These are phyloP conservation scores for Rhodophaea formosa DNA, from an alignment of 2,888 invertebrate genomes.

Conservation along the genomic window DNA sequence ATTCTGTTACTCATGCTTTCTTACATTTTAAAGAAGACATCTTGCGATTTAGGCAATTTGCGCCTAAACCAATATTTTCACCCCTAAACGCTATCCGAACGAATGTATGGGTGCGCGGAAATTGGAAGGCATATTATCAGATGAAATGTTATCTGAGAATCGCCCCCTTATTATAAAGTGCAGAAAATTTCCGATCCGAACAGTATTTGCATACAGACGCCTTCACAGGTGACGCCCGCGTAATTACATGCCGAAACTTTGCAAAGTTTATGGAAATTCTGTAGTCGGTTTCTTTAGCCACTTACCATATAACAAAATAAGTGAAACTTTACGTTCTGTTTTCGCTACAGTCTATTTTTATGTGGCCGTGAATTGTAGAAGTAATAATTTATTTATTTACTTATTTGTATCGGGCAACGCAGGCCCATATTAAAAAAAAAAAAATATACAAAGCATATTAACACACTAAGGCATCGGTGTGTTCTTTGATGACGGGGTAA, in stretches of 20 bases:
- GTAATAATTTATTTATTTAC: neutral
- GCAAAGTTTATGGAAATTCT: conserved; percentile 66
- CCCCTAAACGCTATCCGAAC: conserved; percentile 71
- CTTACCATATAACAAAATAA: conserved; percentile 30
- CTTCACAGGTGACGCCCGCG: conserved; percentile 72
- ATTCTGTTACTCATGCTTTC: too few relatives aligned
- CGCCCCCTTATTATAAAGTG: conserved; percentile 68
- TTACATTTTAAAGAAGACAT: too few relatives aligned
- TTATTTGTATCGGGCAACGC: too few relatives aligned
- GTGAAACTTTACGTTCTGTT: conserved; percentile 2
- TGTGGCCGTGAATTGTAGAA: neutral
- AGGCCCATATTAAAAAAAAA: too few relatives aligned
- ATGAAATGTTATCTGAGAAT: conserved; percentile 61
- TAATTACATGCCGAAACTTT: conserved; percentile 74
- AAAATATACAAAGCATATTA: too few relatives aligned
- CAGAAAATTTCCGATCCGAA: conserved; percentile 64
- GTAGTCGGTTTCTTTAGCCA: conserved; percentile 41
- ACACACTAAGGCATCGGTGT: too few relatives aligned
- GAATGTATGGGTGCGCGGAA: conserved; percentile 67
- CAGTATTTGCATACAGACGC: conserved; percentile 70
- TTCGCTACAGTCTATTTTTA: neutral
- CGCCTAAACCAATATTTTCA: conserved; percentile 60
- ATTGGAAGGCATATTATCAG: conserved; percentile 75
- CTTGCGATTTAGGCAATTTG: neutral
- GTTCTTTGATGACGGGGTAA: too few relatives aligned